Conservation (phyloP, 2,888 invertebrate genomes). For the Balanococcus diminutus region DNA sequence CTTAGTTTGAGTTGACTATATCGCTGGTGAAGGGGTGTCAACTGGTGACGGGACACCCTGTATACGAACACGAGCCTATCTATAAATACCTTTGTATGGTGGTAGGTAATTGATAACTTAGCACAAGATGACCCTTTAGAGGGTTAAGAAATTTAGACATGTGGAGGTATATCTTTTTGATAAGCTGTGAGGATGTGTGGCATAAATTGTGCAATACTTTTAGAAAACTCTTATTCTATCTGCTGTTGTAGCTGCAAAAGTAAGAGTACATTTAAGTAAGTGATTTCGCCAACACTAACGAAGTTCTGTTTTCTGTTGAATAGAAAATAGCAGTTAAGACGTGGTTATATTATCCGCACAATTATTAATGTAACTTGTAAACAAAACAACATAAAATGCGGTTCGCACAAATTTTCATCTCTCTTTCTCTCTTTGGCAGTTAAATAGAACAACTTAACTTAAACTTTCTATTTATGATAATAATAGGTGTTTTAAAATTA, state of each 20-base stretch:
- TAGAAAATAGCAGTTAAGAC: conserved; percentile 11
- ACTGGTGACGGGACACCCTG: too few species aligned
- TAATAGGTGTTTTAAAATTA: conserved; percentile 29
- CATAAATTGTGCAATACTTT: conserved; percentile 6
- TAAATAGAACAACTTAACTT: conserved; percentile 35
- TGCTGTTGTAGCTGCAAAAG: not conserved
- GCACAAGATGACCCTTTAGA: not conserved
- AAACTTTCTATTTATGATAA: conserved; percentile 25
- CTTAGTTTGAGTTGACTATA: too few species aligned
- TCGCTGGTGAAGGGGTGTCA: too few species aligned
- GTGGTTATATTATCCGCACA: conserved; percentile 34
- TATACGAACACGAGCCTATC: not conserved
- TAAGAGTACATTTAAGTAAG: not conserved
- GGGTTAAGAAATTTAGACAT: not conserved
- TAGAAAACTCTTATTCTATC: not conserved
- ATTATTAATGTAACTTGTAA: conserved; percentile 42
- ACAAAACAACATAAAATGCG: conserved; percentile 42
- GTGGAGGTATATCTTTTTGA: not conserved
- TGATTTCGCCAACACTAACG: conserved; percentile 19
- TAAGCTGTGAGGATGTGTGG: not conserved
- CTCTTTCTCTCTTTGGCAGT: not conserved
- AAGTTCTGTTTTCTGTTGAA: conserved; percentile 38
- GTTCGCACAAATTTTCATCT: conserved; percentile 21
- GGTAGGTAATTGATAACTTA: not conserved
- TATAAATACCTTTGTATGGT: not conserved